Evolutionary conservation across 2,797 vertebrate species (phyloP).

Genomic region (Clarias laeviceps): DNA sequence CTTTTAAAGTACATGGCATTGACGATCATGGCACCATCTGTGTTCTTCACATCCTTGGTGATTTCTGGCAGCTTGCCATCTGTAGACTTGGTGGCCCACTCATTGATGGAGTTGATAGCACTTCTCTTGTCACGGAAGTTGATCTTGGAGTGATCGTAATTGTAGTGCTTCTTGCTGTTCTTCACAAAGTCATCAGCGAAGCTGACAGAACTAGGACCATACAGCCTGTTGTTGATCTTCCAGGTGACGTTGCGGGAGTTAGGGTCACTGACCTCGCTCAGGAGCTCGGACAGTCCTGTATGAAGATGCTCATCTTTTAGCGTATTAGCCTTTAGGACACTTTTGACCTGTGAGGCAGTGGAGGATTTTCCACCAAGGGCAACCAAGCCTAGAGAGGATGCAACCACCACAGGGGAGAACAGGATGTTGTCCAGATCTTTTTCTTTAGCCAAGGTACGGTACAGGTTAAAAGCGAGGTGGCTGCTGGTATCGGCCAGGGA

Average conservation of each 20-base stretch:
- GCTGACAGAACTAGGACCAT: conserved; percentile 89
- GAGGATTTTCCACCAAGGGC: conserved; percentile 85
- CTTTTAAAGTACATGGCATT: conserved; percentile 98
- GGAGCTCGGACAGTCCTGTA: conserved; percentile 85
- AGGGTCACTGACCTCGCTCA: conserved; percentile 85
- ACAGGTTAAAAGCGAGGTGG: conserved; percentile 92
- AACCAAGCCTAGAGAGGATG: conserved; percentile 91
- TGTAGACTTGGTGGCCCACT: conserved; percentile 92
- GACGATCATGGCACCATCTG: conserved; percentile 91
- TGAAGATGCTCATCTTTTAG: conserved; percentile 90
- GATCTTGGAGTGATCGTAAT: conserved; percentile 92
- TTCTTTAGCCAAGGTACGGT: conserved; percentile 91
- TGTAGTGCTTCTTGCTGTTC: conserved; percentile 97
- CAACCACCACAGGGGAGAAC: conserved; percentile 91
- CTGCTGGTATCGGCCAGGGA: conserved; percentile 86
- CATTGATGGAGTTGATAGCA: conserved; percentile 92
- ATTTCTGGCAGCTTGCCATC: conserved; percentile 89
- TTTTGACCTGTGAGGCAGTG: conserved; percentile 90
- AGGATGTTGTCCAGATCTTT: conserved; percentile 92
- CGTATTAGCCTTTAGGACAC: conserved; percentile 83
- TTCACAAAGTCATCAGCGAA: conserved; percentile 89
- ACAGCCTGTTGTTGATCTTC: conserved; percentile 91
- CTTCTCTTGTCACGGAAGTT: conserved; percentile 96
- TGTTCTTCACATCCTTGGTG: conserved; percentile 89
- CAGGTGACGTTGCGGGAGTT: conserved; percentile 90